Base-by-base conservation (phyloP, 2,113 vertebrate species). In the Scartelaos histophorus region DNA sequence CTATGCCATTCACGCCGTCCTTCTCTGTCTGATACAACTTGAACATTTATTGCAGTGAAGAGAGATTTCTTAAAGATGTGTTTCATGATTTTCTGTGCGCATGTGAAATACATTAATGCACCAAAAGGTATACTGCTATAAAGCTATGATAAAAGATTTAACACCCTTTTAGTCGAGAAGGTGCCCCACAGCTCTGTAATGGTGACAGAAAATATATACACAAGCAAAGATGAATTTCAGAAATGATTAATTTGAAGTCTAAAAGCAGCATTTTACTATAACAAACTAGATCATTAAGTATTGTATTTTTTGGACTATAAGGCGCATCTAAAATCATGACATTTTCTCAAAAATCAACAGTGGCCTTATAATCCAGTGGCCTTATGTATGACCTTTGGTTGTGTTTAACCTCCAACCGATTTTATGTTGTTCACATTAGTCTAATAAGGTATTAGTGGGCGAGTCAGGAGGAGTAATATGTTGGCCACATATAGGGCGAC, bases 41-140 rank as follows among this genome's bases (percentile, higher is more conserved):
- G 67, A 76, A 66, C 74, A 83, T 88, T 76, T 87, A 76, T 84
- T 75, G 75, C 66, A 72, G 65, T 85, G 51, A 79, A 84, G 78
- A 76, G 65, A 74, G 56, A 87, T 87, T 86, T 79, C 72, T 80
- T 80, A 16, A 68, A 88, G 70, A 19, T 24, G 58, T 81, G 81
- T 80, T 77, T 78, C n/a, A 75, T 73, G 69, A 75, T 83, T 43
- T 10, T 25, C 22, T 12, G 53, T 67, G 65, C 71, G 22, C 69
- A 53, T 35, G 67, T 71, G 47, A 35, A 19, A 57, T 12, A 43
- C 56, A 51, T 74, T 57, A 73, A 73, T 67, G 49, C 76, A 76
- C 51, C 75, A 66, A 82, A 79, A 43, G 34, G 13, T 15, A 13
- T 22, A 22, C n/a, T 13, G 22, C 21, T 58, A 9, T 17, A 34